Base-by-base conservation (phyloP, 1,140 invertebrate genomes). In the Brachionus asplanchnoidis region DNA sequence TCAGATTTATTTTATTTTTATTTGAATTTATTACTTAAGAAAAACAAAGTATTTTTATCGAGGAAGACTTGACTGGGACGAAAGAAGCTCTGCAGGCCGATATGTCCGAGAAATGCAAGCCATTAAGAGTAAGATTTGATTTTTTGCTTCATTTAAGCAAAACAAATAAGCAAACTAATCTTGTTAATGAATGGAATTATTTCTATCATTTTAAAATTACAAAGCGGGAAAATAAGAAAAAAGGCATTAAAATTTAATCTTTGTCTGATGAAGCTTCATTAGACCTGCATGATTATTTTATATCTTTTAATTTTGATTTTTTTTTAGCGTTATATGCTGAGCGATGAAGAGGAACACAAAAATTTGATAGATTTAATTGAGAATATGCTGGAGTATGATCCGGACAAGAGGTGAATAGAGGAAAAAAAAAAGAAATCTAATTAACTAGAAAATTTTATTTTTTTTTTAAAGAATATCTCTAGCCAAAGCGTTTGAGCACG, bases 301-400 rank as follows among this genome's bases (percentile, higher is more conserved):
- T 65, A 44, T 60, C 32, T 60, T 1, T 60, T 40, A 44, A 40
- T 65, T 36, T 32, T 17, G 32, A n/a, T 65, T 42, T 36, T 20
- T 82, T 44, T 40, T 83, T 85, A 98, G 95, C 93, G 96, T 89
- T 99, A 98, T 90, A 93, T 96, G 90, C 92, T 93, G 87, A 88
- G 88, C 85, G 94, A 96, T 87, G 87, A 87, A 28, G 93, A 95
- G 85, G 97, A 99, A 86, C 95, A 98, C 89, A 92, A 93, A 84
- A 93, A 96, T 87, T 90, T 99, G 85, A 98, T 99, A 90, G 95
- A 99, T 88, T 91, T 99, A 85, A 94, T 99, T 86, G 92, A 93
- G 86, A 93, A 93, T 90, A 99, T 99, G 97, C 90, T 99, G 87
- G 95, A 98, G 85, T 99, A 98, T 90, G 96, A 99, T 87, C 97